A percentile compares a stretch with the other conserved stretches of the same genome.
These are phyloP conservation scores for Cantharis rustica DNA, from an alignment of 2,888 invertebrate species.

Conservation along the genomic window DNA sequence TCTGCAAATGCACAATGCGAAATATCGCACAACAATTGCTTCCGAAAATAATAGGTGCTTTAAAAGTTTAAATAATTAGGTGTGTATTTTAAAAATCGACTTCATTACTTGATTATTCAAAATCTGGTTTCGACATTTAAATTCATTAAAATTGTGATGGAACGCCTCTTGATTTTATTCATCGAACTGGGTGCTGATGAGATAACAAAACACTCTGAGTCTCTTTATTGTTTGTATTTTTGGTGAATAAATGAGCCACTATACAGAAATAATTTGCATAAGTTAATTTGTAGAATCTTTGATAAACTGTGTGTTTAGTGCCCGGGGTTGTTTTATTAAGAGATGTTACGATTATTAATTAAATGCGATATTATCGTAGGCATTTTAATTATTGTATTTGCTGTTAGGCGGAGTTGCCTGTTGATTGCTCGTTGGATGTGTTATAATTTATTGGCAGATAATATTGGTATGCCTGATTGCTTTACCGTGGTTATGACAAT, in stretches of 20 bases:
- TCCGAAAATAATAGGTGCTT: background rate
- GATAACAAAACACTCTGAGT: background rate
- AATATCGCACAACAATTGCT: background rate
- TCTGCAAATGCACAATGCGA: background rate
- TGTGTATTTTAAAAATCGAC: background rate
- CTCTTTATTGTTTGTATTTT: background rate
- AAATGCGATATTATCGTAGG: constrained; percentile 13
- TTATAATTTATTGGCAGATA: constrained; percentile 21
- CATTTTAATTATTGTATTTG: constrained; percentile 21
- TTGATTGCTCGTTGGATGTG: constrained; percentile 22
- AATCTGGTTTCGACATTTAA: background rate
- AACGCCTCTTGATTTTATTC: background rate
- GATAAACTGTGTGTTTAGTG: background rate
- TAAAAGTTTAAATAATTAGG: background rate
- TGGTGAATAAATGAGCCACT: constrained; percentile 8
- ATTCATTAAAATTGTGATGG: background rate
- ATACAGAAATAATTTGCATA: background rate
- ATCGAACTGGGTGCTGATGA: background rate
- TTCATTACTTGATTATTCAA: background rate
- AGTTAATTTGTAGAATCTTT: constrained; percentile 1
- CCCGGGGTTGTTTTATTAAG: constrained; percentile 4
- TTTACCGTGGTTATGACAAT: constrained; percentile 24
- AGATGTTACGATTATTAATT: constrained; percentile 19
- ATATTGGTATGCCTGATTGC: constrained; percentile 22
- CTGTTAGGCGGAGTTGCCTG: constrained; percentile 23